Conservation (phyloP, 2,888 invertebrate species). For the Drosophila demipolita region DNA sequence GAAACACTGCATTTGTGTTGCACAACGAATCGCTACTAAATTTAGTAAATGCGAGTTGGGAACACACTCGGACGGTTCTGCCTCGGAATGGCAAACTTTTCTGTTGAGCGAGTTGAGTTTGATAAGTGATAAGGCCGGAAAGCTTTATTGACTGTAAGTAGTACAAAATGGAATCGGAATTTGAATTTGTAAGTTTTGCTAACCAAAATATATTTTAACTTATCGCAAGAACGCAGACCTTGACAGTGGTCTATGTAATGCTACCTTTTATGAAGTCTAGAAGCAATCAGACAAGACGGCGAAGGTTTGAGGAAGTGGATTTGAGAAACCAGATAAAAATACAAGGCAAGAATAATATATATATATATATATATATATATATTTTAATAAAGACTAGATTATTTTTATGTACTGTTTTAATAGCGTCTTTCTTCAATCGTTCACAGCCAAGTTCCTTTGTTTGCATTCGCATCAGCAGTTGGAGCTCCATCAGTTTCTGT, state of each 20-base stretch:
- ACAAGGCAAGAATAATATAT: background rate
- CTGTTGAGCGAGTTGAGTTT: constrained; percentile 30
- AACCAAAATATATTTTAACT: background rate
- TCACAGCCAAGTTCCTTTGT: constrained; percentile 69
- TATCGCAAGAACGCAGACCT: constrained; percentile 52
- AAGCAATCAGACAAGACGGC: background rate
- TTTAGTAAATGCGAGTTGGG: constrained; percentile 31
- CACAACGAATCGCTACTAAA: constrained; percentile 55
- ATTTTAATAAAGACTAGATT: constrained; percentile 5
- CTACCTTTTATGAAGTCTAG: constrained; percentile 19
- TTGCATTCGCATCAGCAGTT: constrained; percentile 36
- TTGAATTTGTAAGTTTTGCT: constrained; percentile 51
- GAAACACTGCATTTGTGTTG: constrained; percentile 39
- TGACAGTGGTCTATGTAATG: constrained; percentile 47
- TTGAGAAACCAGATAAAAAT: background rate
- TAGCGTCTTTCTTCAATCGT: background rate
- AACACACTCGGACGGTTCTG: constrained; percentile 19
- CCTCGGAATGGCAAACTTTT: constrained; percentile 22
- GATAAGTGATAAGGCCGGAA: constrained; percentile 69
- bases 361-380: background rate
- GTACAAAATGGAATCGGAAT: constrained; percentile 55
- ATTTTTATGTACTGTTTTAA: background rate
- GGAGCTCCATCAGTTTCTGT: constrained; percentile 23
- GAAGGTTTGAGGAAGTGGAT: background rate
- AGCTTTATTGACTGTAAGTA: constrained; percentile 10